These are phyloP conservation scores for Eristalinus sepulchralis DNA, from an alignment of 2,888 invertebrate genomes.

Conservation along the genomic window DNA sequence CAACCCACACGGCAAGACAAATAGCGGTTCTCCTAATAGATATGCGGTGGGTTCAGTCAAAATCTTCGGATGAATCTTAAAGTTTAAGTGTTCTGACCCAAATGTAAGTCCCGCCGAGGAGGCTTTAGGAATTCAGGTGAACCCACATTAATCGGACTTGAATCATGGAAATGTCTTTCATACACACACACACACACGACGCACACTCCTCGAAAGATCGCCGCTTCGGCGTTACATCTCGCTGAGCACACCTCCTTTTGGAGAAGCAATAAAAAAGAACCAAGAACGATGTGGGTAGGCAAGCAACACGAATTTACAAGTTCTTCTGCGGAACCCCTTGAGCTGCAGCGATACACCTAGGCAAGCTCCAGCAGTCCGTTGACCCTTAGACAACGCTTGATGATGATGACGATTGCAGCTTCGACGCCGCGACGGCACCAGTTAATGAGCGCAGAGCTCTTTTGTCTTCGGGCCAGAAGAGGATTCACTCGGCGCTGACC, in stretches of 20 bases:
- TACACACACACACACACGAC: background rate
- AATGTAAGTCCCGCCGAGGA: background rate
- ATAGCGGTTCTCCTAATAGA: background rate
- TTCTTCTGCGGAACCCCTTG: conserved; percentile 27
- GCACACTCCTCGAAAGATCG: conserved; percentile 1
- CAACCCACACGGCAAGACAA: conserved; percentile 16
- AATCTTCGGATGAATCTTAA: background rate
- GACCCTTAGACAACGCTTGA: conserved; percentile 22
- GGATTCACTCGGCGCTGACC: background rate
- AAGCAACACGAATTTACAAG: conserved; percentile 11
- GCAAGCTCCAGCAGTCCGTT: conserved; percentile 17
- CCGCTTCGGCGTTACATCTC: conserved; percentile 38
- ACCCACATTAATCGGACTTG: conserved; percentile 38
- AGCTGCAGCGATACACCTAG: conserved; percentile 29
- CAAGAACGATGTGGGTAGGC: background rate
- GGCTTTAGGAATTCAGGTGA: conserved; percentile 33
- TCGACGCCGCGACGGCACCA: background rate
- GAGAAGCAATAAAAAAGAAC: conserved; percentile 19
- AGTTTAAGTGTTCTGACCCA: conserved; percentile 43
- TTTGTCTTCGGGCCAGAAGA: background rate
- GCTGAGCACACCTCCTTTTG: conserved; percentile 49
- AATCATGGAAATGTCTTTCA: conserved; percentile 1
- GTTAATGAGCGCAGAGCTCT: background rate
- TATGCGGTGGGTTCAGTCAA: background rate
- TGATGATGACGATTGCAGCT: conserved; percentile 2